Conservation (phyloP, 2,888 invertebrate species). For the Drosophila testacea region DNA sequence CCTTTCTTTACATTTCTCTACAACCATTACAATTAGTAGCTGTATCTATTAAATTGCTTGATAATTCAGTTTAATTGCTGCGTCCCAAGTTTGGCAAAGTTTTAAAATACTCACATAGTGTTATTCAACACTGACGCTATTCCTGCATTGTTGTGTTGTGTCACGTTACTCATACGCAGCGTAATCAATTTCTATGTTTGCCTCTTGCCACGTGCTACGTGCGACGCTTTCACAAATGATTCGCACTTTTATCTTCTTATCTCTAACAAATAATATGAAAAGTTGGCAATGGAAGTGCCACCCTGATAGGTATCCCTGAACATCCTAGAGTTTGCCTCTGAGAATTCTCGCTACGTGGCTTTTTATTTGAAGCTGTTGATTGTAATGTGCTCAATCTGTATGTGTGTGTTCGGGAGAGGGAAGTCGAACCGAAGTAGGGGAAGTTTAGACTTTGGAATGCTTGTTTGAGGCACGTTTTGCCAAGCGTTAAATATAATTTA, state of each 20-base stretch:
- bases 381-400: constrained; percentile 28
- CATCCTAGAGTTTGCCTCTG: constrained; percentile 17
- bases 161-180: constrained; percentile 65
- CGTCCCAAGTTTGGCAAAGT: constrained; percentile 4
- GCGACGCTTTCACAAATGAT: constrained; percentile 71
- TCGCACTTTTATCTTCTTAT: constrained; percentile 34
- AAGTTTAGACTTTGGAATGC: constrained; percentile 4
- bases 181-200: constrained; percentile 82
- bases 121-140: constrained; percentile 7
- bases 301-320: neutral
- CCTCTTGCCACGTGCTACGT: constrained; percentile 66
- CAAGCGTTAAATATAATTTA: constrained; percentile 61
- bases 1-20: neutral
- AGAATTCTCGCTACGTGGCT: constrained; percentile 41
- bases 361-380: constrained; percentile 54
- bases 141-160: constrained; percentile 15
- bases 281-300: constrained; percentile 17
- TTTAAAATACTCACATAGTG: constrained; percentile 34
- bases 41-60: constrained; percentile 22
- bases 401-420: neutral
- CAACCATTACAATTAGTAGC: no score
- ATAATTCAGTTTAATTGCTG: constrained; percentile 42
- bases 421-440: neutral
- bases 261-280: constrained; percentile 32
- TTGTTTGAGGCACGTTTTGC: constrained; percentile 58